Evolutionary conservation across 1,140 invertebrate species (phyloP), one percentile per base, ranked within the genome.

Genomic region (Brachionus angularis): DNA sequence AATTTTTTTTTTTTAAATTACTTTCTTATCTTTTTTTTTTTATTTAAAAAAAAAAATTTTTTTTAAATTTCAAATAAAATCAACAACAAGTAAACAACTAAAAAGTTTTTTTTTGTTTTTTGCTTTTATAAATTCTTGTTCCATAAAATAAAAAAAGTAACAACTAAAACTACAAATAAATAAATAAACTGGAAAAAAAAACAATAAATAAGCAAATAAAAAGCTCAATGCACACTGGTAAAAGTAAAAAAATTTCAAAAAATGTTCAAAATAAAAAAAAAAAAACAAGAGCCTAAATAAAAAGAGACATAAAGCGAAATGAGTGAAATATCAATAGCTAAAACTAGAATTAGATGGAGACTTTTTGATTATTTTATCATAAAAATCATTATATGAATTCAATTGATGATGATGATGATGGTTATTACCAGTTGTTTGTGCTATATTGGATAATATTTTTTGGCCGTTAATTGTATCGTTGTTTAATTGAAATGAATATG

Each of bases 281-380:
- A 1, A 2, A 2, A 46, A 52, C 27, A 52, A 31, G 31, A 12
- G 49, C 31, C 49, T 52, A 52, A 52, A 55, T 33, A 55, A 42
- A 42, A 42, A 42, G 3, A 7, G 16, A 42, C 3, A 42, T 14
- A 42, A 42, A 5, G 16, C 3, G 5, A n/a, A 14, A 42, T n/a
- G 39, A 42, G 39, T 42, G 16, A 42, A 14, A 42, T n/a, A 7
- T 42, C n/a, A n/a, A n/a, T 58, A 58, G 25, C 39, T 58, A 14
- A 58, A 58, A 58, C 34, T 58, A 39, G 21, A 23, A 14, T 39
- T 58, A 18, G 52, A n/a, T 34, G 53, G 53, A 39, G 53, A 58
- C 27, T 58, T 58, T n/a, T 58, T 58, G 18, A 58, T 58, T 23
- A 36, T 58, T 58, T 58, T 58, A 12, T 58, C 53, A 23, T 58